Evolutionary conservation across 2,113 vertebrate species (phyloP).

Genomic region (Butorides virescens): DNA sequence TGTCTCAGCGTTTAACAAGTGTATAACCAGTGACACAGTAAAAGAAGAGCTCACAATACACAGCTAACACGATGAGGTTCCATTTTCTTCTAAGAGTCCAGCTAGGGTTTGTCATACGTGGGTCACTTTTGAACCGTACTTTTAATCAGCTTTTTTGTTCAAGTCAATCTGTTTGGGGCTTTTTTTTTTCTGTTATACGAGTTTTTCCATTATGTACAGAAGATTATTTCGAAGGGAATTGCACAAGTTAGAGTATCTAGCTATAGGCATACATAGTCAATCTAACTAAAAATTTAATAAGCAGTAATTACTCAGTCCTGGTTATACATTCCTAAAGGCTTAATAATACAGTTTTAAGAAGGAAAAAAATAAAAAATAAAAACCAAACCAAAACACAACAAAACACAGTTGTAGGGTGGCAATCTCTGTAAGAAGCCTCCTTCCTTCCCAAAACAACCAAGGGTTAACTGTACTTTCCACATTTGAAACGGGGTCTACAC

Average conservation of each 20-base stretch:
- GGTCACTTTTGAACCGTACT: slow-evolving; percentile 49
- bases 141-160: slow-evolving; percentile 10
- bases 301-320: slow-evolving; percentile 72
- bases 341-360: slow-evolving; percentile 68
- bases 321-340: slow-evolving; percentile 76
- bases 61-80: slow-evolving; percentile 69
- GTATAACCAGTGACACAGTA: slow-evolving; percentile 71
- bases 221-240: slow-evolving; percentile 69
- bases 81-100: slow-evolving; percentile 42
- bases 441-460: slow-evolving; percentile 41
- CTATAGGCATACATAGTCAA: slow-evolving; percentile 65
- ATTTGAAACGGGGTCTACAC: slow-evolving; percentile 48
- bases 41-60: slow-evolving; percentile 74
- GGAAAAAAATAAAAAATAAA: neutral
- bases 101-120: slow-evolving; percentile 29
- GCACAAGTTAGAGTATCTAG: slow-evolving; percentile 64
- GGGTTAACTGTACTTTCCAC: slow-evolving; percentile 42
- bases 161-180: slow-evolving; percentile 33
- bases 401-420: slow-evolving; percentile 54
- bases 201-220: slow-evolving; percentile 70
- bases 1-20: slow-evolving; percentile 66
- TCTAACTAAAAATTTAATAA: slow-evolving; percentile 73
- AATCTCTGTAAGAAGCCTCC: slow-evolving; percentile 60
- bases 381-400: neutral
- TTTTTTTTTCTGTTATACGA: neutral